phyloP scores from a whole-genome alignment of 53 echinoderm and acorn worm genomes.

The Paracentrotus lividus region DNA sequence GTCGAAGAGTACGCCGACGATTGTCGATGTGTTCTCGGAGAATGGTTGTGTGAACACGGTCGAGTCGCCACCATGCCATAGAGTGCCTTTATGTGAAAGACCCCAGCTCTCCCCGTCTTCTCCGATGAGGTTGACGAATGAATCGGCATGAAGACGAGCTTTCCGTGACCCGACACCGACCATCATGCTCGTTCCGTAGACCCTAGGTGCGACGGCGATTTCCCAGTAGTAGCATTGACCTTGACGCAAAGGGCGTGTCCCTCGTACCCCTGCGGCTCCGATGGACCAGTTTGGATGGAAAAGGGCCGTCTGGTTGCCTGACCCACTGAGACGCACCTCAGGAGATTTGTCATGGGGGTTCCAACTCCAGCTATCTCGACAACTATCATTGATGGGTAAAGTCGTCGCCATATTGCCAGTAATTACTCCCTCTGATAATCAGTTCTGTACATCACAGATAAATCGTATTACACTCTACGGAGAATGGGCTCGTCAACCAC shows the following conservation, averaged over 20 bases:
- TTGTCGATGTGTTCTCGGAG: slow-evolving; percentile 80
- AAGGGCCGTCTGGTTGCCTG: slow-evolving; percentile 74
- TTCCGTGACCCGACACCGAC: slow-evolving; percentile 87
- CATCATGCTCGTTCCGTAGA: slow-evolving; percentile 98
- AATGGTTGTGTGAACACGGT: slow-evolving; percentile 89
- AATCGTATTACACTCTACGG: slow-evolving; percentile 16
- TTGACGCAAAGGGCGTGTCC: slow-evolving; percentile 78
- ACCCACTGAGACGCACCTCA: slow-evolving; percentile 81
- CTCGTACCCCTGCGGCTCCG: slow-evolving; percentile 92
- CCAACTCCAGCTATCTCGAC: slow-evolving; percentile 94
- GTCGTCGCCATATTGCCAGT: slow-evolving; percentile 77
- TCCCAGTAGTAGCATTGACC: slow-evolving; percentile 92
- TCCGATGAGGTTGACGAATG: slow-evolving; percentile 93
- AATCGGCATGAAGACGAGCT: slow-evolving; percentile 87
- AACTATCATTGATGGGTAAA: slow-evolving; percentile 76
- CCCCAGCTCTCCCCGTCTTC: slow-evolving; percentile 93
- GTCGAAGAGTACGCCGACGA: slow-evolving; percentile 87
- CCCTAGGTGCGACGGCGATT: slow-evolving; percentile 79
- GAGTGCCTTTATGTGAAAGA: slow-evolving; percentile 91
- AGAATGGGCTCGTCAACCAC: slow-evolving; percentile 47
- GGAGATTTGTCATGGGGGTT: slow-evolving; percentile 87
- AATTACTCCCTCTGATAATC: slow-evolving; percentile 12
- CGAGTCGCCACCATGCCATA: slow-evolving; percentile 89
- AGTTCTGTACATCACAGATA: slow-evolving; percentile 30
- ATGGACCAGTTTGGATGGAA: slow-evolving; percentile 99